Conservation (phyloP, 2,797 vertebrate genomes). For the Enteromius radiatus region DNA sequence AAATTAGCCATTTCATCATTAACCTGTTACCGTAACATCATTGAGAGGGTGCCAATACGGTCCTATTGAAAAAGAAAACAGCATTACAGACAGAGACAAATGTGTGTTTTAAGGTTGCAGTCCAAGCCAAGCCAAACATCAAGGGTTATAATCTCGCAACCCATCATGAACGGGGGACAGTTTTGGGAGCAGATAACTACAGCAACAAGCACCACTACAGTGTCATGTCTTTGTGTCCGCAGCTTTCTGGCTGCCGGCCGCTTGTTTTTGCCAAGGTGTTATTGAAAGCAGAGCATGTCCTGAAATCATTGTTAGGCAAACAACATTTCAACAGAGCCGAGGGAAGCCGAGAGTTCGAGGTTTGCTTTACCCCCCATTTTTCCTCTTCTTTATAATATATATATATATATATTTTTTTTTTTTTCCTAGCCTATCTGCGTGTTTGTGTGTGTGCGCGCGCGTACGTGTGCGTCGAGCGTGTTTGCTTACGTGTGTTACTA, state of each 20-base stretch:
- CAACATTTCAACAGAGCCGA: slow-evolving; percentile 56
- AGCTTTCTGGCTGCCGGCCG: slow-evolving; percentile 45
- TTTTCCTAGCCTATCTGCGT: background rate
- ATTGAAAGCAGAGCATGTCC: slow-evolving; percentile 67
- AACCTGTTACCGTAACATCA: slow-evolving; percentile 57
- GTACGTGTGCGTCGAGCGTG: slow-evolving; percentile 10
- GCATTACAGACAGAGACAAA: slow-evolving; percentile 32
- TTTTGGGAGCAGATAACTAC: slow-evolving; percentile 28
- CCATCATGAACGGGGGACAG: background rate
- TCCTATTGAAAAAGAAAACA: slow-evolving; percentile 5
- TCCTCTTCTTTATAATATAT: background rate
- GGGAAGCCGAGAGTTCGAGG: slow-evolving; percentile 46
- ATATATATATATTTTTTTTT: background rate
- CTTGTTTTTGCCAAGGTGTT: slow-evolving; percentile 67
- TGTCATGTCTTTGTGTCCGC: slow-evolving; percentile 54
- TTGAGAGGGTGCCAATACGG: slow-evolving; percentile 32
- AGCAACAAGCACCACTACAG: slow-evolving; percentile 31
- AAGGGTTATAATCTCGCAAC: slow-evolving; percentile 3
- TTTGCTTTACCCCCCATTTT: slow-evolving; percentile 46
- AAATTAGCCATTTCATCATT: slow-evolving; percentile 62
- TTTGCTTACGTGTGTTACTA: slow-evolving; percentile 37
- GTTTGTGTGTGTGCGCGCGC: background rate
- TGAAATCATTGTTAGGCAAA: slow-evolving; percentile 63
- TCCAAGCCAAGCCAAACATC: slow-evolving; percentile 17
- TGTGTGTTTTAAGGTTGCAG: slow-evolving; percentile 24